Evolutionary conservation across 2,113 vertebrate species (phyloP), one percentile per base, ranked within the genome.

Genomic region (Paradoxurus hermaphroditus): DNA sequence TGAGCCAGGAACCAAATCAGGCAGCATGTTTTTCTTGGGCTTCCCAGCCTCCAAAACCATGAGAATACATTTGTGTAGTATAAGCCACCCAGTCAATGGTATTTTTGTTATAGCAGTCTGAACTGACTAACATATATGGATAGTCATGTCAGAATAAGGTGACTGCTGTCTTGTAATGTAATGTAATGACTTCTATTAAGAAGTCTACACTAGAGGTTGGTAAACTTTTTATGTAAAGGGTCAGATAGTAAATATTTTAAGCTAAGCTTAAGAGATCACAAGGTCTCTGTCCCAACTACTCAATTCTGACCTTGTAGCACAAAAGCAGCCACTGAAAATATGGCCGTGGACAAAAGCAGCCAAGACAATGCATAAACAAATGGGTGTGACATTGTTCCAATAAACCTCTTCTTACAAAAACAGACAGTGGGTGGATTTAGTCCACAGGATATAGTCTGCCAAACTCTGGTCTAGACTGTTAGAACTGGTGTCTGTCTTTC

Each of bases 231-330:
- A 86, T 82, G 81, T 82, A 31, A 89, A 88, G 67, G 78, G 39
- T 27, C 79, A 82, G 51, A 93, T 44, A 70, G 70, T 81, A 85
- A 83, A 85, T 94, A 44, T 85, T 85, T 93, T 56, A 81, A 83
- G 51, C n/a, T 88, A 79, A 91, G 53, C 44, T n/a, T n/a, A n/a
- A 56, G 14, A n/a, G n/a, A n/a, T 77, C 39, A 85, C 51, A 65
- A 44, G n/a, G 13, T 72, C 9, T 59, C 86, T 53, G 36, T 91
- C 25, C 56, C 44, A 86, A 44, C 49, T 70, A 44, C 70, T 95
- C 67, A 87, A n/a, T 49, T 83, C 29, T 67, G 90, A 96, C 23
- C 27, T 73, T 94, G 21, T 46, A 93, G 29, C 12, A 34, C 29
- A 86, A 62, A 95, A 65, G 29, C 34, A 95, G 12, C 53, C 62